Conservation (phyloP, 2,888 invertebrate genomes). For the Stenoptilia bipunctidactyla region DNA sequence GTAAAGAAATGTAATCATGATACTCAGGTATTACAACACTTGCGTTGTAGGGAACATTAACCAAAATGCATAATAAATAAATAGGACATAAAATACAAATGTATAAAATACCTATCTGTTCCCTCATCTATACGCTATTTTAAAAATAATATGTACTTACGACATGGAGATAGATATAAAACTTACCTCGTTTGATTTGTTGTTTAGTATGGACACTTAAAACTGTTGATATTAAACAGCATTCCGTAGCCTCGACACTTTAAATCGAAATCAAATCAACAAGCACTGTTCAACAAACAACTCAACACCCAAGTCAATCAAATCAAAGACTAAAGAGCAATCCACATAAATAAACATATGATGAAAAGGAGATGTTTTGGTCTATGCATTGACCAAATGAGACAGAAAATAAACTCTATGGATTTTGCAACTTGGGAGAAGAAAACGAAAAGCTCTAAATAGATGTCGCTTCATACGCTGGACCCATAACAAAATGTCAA, state of each 20-base stretch:
- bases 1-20: background rate
- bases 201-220: slow-evolving; percentile 39
- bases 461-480: too few relatives aligned
- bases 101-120: slow-evolving; percentile 12
- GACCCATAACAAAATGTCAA: too few relatives aligned
- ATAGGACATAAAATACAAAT: slow-evolving; percentile 26
- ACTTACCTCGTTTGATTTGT: slow-evolving; percentile 41
- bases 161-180: slow-evolving; percentile 7
- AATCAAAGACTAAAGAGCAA: slow-evolving; percentile 57
- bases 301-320: slow-evolving; percentile 59
- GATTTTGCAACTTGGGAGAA: too few relatives aligned
- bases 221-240: slow-evolving; percentile 60
- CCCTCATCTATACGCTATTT: too few relatives aligned
- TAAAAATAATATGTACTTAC: too few relatives aligned
- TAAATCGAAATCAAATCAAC: slow-evolving; percentile 35
- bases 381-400: slow-evolving; percentile 19
- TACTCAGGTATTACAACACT: slow-evolving; percentile 21
- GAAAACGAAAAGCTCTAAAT: too few relatives aligned
- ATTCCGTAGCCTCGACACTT: slow-evolving; percentile 54
- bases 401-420: too few relatives aligned
- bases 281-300: slow-evolving; percentile 43
- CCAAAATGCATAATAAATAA: slow-evolving; percentile 44
- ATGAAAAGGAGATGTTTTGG: slow-evolving; percentile 25
- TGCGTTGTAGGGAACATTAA: slow-evolving; percentile 26
- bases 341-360: slow-evolving; percentile 67